Percentiles rank a stretch among this genome's conserved stretches.
phyloP scores from a whole-genome alignment of 2,113 vertebrate genomes.

The Andinoacara biseriatus region DNA sequence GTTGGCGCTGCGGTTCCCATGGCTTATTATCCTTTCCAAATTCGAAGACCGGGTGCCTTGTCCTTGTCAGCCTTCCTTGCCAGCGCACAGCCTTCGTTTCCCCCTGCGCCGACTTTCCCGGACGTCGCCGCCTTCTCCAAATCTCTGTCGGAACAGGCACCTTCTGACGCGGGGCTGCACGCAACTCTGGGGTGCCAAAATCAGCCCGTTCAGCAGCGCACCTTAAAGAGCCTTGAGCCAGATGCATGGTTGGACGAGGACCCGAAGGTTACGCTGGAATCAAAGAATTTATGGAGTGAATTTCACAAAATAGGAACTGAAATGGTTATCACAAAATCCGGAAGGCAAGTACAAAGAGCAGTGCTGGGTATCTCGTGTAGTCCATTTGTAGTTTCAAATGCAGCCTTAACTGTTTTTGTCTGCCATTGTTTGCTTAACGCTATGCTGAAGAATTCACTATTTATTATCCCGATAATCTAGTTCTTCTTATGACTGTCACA shows the following conservation, averaged over 20 bases:
- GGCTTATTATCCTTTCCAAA: conserved; percentile 94
- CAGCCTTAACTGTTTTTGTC: no score
- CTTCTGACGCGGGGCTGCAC: conserved; percentile 84
- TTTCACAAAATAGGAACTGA: conserved; percentile 97
- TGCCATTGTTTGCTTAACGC: no score
- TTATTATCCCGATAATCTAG: background rate
- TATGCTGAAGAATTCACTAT: background rate
- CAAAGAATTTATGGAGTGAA: conserved; percentile 94
- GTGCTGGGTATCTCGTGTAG: background rate
- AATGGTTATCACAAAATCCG: conserved; percentile 99
- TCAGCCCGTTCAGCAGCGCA: conserved; percentile 81
- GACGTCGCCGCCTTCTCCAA: conserved; percentile 81
- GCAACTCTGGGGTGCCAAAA: conserved; percentile 86
- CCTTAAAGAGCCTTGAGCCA: conserved; percentile 84
- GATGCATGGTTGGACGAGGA: conserved; percentile 90
- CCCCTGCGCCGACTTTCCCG: conserved; percentile 85
- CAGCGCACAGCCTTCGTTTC: conserved; percentile 87
- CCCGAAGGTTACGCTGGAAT: conserved; percentile 93
- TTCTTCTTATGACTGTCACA: background rate
- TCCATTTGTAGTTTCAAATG: background rate
- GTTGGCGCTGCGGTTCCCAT: conserved; percentile 87
- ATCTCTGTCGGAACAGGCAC: conserved; percentile 81
- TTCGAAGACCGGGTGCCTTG: conserved; percentile 86
- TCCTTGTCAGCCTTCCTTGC: conserved; percentile 88
- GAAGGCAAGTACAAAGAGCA: conserved; percentile 83